Evolutionary conservation across 30 jellyfish, hydroid and myxozoan species (phyloP), one percentile per base, ranked within the genome.

Genomic region (Hydra vulgaris): DNA sequence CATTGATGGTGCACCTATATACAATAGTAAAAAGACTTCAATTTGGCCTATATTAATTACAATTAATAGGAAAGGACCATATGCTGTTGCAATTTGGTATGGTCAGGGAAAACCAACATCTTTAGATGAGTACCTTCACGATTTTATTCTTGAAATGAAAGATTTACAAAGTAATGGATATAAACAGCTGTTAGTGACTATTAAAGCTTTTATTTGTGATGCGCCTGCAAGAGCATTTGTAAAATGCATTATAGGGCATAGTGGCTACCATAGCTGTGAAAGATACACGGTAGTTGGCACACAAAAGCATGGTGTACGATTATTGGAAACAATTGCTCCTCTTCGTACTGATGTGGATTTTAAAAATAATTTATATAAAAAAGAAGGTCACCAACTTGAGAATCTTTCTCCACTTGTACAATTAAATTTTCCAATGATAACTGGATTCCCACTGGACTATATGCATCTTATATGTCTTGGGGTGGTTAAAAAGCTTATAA

Each of bases 201-300:
- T 71, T 25, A 27, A 52, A 20, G 80, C 79, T 21, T 19, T 82
- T 21, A 66, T 54, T 23, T 73, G 85, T 72, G 89, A 82, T 27
- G 85, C 85, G 7, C 86, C 89, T 52, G 89, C 89, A 25, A 82
- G 89, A 66, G 61, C 89, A 18, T 82, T 72, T 74, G 79, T 82
- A n/a, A 73, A 82, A 71, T 82, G 85, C 26, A 82, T 52, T 1
- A 70, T 55, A n/a, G 78, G 61, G 56, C 89, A 82, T 40, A 73
- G 27, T 74, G 89, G 86, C 54, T 82, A 82, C 70, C 56, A 82
- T 82, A 19, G 78, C 23, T 82, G 89, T 72, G 89, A 82, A 71
- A 52, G 89, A 74, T 82, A 85, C 61, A 40, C 61, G 5, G 61
- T 40, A 40, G 61, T 40, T 40, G 61, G 61, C 61, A 40, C 61